Base-by-base conservation (phyloP, 2,888 invertebrate species). In the Spisula solida region DNA sequence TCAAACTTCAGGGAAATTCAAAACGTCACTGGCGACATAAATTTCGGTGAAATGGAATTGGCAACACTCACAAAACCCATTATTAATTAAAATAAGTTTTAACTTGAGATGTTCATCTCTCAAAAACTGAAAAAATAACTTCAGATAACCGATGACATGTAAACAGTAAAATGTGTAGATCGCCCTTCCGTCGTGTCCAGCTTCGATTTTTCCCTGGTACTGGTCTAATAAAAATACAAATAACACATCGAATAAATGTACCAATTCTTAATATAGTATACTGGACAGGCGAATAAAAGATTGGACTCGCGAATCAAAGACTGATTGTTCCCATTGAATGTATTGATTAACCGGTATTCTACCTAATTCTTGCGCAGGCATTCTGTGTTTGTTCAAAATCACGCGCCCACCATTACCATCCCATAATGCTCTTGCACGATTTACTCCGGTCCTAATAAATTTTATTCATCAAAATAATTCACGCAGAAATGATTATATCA, bases 371-470 rank as follows among this genome's bases (percentile, higher is more conserved):
- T 93, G 92, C 81, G 94, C 93, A 94, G 95, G 95, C 95, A 95
- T 95, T 95, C 94, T 95, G 94, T 93, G 93, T 94, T 96, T 96
- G 96, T 96, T 96, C 96, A 96, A 96, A 96, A 96, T 96, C 96
- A 96, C 96, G 96, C 96, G 96, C 96, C 96, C 96, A 96, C 96
- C 96, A 96, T 96, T 96, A 95, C 96, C 95, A 95, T 96, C 96
- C 96, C 96, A 96, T 95, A 95, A 96, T 96, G 91, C 93, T 88
- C 10, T 34, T 20, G 81, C 51, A 86, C 47, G 41, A 89, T 89
- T 88, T 75, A 31, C 66, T 20, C 18, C 79, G 81, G 31, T 18
- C 34, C 85, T 81, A 80, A 82, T 81, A 56, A 41, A 83, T 79
- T 66, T 60, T 66, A 79, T 81, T 82, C 25, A 25, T n/a, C 56